Percentiles rank a stretch among this genome's conserved stretches.
Conservation (phyloP, 35 echinoderm and acorn worm species). For the Amphiura filiformis region DNA sequence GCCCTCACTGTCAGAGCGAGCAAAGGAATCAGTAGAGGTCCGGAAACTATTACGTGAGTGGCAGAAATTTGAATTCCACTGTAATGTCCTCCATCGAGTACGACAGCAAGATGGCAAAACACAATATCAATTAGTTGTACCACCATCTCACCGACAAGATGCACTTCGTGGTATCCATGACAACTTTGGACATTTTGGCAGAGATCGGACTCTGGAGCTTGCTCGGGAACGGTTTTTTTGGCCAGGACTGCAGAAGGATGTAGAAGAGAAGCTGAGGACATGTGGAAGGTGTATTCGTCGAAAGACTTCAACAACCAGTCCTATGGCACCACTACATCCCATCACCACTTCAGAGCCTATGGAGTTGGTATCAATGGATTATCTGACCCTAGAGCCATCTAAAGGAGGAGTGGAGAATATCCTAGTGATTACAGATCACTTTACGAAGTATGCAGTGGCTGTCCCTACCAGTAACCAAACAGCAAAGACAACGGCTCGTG, state of each 20-base stretch:
- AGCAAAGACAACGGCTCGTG: not conserved
- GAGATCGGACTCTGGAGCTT: conserved; percentile 35
- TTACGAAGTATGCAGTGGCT: conserved; percentile 33
- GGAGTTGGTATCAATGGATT: conserved; percentile 66
- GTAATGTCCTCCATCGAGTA: not conserved
- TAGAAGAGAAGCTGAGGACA: conserved; percentile 7
- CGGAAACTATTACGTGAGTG: not conserved
- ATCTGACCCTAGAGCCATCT: conserved; percentile 32
- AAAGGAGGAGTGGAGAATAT: conserved; percentile 39
- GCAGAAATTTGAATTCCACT: not conserved
- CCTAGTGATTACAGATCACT: conserved; percentile 36
- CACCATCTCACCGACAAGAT: not conserved
- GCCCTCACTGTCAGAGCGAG: too few species aligned
- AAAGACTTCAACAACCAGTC: not conserved
- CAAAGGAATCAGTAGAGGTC: not conserved
- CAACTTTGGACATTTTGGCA: conserved; percentile 32
- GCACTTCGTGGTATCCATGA: conserved; percentile 1
- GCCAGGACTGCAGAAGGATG: conserved; percentile 27
- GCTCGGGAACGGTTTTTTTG: conserved; percentile 33
- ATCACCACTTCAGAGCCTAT: conserved; percentile 53
- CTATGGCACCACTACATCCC: not conserved
- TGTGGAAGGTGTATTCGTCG: conserved; percentile 42
- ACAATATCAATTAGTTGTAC: not conserved
- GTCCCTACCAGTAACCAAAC: conserved; percentile 28
- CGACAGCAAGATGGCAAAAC: not conserved